Evolutionary conservation across 2,113 vertebrate genomes (phyloP).

Genomic region (Ctenomys sociabilis): DNA sequence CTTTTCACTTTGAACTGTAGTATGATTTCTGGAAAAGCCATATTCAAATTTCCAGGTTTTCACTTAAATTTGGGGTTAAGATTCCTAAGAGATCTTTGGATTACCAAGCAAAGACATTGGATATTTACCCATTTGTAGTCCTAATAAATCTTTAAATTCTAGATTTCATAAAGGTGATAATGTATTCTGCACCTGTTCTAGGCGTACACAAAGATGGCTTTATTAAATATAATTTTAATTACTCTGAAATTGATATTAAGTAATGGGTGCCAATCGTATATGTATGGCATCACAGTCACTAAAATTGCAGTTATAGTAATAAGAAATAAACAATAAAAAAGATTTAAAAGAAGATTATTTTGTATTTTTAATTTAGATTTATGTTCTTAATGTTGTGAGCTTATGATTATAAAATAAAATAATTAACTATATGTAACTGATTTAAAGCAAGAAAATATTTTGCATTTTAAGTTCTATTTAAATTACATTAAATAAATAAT

Average conservation of each 20-base stretch:
- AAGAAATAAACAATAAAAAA: conserved; percentile 17
- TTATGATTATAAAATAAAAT: conserved; percentile 16
- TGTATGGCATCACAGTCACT: neutral
- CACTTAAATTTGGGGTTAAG: neutral
- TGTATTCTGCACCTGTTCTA: neutral
- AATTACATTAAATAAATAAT: conserved; percentile 13
- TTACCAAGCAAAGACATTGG: neutral
- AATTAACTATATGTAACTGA: neutral
- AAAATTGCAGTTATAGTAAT: neutral
- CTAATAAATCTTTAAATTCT: conserved; percentile 23
- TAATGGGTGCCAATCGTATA: neutral
- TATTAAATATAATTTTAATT: conserved; percentile 18
- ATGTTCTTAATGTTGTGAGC: neutral
- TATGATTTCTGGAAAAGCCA: neutral
- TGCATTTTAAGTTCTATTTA: neutral
- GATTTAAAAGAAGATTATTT: neutral
- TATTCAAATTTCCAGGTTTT: neutral
- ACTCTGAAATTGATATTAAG: neutral
- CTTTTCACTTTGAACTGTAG: neutral
- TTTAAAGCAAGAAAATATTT: neutral
- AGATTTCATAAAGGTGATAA: neutral
- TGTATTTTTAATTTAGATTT: conserved; percentile 21
- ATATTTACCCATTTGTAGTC: neutral
- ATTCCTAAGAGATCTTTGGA: neutral
- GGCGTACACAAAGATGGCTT: neutral